These are phyloP conservation scores for Pherbina coryleti DNA, from an alignment of 2,888 invertebrate genomes.

Conservation along the genomic window DNA sequence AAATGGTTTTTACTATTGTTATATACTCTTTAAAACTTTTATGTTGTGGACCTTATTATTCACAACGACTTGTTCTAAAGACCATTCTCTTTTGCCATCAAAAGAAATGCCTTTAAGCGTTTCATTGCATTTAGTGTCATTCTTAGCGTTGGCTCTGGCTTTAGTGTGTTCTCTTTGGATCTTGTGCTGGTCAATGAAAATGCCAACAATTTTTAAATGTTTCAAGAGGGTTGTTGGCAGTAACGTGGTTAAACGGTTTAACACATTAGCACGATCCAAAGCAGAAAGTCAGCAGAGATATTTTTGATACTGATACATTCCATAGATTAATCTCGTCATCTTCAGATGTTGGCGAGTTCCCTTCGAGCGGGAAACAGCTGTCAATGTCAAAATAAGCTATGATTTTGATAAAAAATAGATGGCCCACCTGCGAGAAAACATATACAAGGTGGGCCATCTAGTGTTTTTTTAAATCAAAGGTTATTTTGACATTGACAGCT, in stretches of 20 bases:
- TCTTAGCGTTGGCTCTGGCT: neutral
- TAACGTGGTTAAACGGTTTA: neutral
- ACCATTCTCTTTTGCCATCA: neutral
- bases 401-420: too few species aligned
- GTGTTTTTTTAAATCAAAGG: too few species aligned
- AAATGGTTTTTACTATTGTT: too few species aligned
- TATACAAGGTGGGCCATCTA: too few species aligned
- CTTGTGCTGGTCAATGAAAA: neutral
- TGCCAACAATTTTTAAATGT: neutral
- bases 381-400: too few species aligned
- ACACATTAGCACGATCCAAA: neutral
- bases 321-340: too few species aligned
- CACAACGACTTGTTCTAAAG: neutral
- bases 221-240: neutral
- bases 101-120: neutral
- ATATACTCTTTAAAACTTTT: too few species aligned
- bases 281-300: neutral
- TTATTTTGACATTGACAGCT: too few species aligned
- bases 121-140: neutral
- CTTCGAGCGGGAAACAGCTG: too few species aligned
- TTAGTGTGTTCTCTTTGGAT: neutral
- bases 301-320: neutral
- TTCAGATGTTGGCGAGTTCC: too few species aligned
- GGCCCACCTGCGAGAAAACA: too few species aligned
- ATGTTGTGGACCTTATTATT: too few species aligned